phyloP scores from a whole-genome alignment of 2,113 vertebrate genomes.

The Tursiops truncatus region DNA sequence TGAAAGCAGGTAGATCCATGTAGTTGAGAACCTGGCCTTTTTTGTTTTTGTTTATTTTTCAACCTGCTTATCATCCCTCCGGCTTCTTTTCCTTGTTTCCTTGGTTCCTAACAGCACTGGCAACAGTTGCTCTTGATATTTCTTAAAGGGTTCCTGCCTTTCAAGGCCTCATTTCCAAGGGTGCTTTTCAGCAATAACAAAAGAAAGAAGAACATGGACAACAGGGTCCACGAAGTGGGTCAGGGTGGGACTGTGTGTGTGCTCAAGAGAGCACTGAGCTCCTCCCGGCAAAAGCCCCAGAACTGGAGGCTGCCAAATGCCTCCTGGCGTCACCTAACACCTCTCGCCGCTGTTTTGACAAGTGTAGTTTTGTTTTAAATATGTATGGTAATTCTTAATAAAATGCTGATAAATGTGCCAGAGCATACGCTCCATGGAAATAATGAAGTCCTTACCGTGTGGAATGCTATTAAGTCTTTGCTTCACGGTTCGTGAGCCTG shows the following conservation, averaged over 20 bases:
- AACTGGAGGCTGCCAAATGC: neutral
- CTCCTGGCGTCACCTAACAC: neutral
- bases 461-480: slow-evolving; percentile 51
- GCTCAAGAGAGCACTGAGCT: neutral
- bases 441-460: slow-evolving; percentile 47
- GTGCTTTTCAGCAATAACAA: neutral
- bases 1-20: neutral
- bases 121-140: neutral
- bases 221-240: neutral
- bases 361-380: slow-evolving; percentile 60
- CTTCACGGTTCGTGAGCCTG: slow-evolving; percentile 1
- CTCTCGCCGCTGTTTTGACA: slow-evolving; percentile 36
- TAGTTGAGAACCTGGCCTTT: neutral
- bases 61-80: neutral
- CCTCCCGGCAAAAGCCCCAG: neutral
- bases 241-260: neutral
- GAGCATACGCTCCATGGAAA: slow-evolving; percentile 16
- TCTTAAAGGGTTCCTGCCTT: neutral
- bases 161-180: neutral
- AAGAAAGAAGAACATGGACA: neutral
- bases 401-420: slow-evolving; percentile 41
- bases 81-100: neutral
- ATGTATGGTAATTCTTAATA: slow-evolving; percentile 45
- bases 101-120: neutral
- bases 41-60: no score